A percentile compares a stretch with the other conserved stretches of the same genome.
These are phyloP conservation scores for Phyllotreta cruciferae DNA, from an alignment of 2,888 invertebrate genomes.

Conservation along the genomic window DNA sequence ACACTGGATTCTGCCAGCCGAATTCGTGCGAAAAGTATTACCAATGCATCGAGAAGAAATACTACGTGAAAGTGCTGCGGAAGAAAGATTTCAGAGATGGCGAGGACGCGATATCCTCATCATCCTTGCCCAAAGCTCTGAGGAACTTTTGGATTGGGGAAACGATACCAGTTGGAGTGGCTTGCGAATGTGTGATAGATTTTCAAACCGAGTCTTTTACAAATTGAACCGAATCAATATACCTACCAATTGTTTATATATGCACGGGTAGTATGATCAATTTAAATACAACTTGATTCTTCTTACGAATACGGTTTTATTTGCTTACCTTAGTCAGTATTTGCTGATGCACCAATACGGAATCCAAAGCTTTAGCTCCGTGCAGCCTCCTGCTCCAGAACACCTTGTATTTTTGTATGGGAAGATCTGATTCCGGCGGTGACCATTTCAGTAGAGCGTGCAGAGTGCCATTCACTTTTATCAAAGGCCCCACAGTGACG, in stretches of 20 bases:
- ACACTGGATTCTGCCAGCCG: conserved; percentile 52
- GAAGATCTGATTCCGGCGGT: conserved; percentile 74
- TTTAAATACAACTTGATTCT: not conserved
- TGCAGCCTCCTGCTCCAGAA: conserved; percentile 76
- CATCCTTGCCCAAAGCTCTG: conserved; percentile 50
- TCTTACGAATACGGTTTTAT: conserved; percentile 1
- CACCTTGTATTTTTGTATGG: conserved; percentile 74
- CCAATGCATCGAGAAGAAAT: conserved; percentile 51
- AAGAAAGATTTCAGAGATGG: conserved; percentile 33
- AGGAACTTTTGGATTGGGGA: conserved; percentile 54
- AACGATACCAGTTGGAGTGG: conserved; percentile 52
- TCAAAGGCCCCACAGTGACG: conserved; percentile 64
- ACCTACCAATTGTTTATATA: not conserved
- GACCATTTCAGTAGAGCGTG: conserved; percentile 72
- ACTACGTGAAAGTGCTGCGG: conserved; percentile 55
- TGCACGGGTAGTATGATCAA: not conserved
- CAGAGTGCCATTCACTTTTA: conserved; percentile 60
- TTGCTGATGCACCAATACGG: conserved; percentile 70
- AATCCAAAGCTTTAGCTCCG: conserved; percentile 67
- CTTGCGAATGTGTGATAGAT: conserved; percentile 55
- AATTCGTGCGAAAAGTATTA: conserved; percentile 49
- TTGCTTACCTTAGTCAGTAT: conserved; percentile 66
- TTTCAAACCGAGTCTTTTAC: conserved; percentile 15
- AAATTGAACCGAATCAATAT: conserved; percentile 13
- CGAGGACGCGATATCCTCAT: conserved; percentile 38